phyloP scores from a whole-genome alignment of 2,797 vertebrate genomes.

The Mycteria americana region DNA sequence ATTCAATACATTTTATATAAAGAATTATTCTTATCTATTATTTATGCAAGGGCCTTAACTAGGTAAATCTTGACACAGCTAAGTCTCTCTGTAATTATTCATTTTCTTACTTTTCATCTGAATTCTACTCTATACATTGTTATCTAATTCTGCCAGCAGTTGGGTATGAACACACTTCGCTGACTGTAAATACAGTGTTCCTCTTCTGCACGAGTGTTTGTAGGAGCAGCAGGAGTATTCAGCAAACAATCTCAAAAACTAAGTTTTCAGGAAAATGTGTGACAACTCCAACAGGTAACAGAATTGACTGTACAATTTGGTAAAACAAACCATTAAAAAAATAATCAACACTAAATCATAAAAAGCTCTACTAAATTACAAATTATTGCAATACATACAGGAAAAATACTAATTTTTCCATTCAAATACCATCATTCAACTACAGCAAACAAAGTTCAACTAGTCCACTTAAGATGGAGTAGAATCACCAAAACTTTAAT shows the following conservation, averaged over 20 bases:
- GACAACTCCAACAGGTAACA: neutral
- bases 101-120: slow-evolving; percentile 20
- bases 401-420: neutral
- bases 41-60: neutral
- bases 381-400: neutral
- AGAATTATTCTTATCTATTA: slow-evolving; percentile 12
- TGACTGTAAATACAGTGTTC: neutral
- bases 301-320: neutral
- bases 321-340: neutral
- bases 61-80: neutral
- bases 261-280: neutral
- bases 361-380: neutral
- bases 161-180: neutral
- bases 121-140: neutral
- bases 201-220: neutral
- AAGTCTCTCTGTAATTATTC: neutral
- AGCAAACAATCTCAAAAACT: neutral
- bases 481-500: slow-evolving; percentile 88
- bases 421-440: neutral
- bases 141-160: neutral
- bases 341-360: neutral
- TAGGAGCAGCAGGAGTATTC: neutral
- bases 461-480: neutral
- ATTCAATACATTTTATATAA: neutral
- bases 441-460: neutral